Evolutionary conservation across 2,797 vertebrate genomes (phyloP).

Genomic region (Argya squamiceps): DNA sequence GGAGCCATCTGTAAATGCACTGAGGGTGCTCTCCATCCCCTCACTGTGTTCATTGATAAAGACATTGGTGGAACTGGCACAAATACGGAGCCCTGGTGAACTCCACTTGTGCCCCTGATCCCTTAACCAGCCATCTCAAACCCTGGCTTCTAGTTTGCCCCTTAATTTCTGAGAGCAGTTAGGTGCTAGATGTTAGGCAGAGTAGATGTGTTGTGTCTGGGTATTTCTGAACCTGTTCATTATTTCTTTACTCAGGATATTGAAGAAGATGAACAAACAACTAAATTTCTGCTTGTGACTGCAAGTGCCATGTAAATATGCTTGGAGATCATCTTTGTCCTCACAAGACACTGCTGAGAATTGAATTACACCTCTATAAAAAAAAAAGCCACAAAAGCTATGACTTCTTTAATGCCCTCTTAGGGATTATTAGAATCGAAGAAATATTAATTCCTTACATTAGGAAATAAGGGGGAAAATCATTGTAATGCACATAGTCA

Average conservation of each 20-base stretch:
- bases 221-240: neutral
- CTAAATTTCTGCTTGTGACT: neutral
- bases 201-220: neutral
- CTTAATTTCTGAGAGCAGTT: neutral
- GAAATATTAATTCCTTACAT: neutral
- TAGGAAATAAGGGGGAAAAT: neutral
- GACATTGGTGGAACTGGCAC: neutral
- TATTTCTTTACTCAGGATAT: neutral
- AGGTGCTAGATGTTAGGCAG: neutral
- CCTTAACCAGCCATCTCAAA: neutral
- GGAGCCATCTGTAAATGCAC: neutral
- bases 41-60: neutral
- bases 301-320: neutral
- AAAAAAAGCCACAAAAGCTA: neutral
- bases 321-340: neutral
- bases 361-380: neutral
- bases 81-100: neutral
- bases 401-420: neutral
- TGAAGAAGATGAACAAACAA: neutral
- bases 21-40: accelerated
- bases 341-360: neutral
- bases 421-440: neutral
- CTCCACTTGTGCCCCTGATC: neutral
- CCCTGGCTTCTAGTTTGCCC: neutral
- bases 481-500: neutral